phyloP scores from a whole-genome alignment of 2,113 vertebrate genomes.

The Fregata magnificens region DNA sequence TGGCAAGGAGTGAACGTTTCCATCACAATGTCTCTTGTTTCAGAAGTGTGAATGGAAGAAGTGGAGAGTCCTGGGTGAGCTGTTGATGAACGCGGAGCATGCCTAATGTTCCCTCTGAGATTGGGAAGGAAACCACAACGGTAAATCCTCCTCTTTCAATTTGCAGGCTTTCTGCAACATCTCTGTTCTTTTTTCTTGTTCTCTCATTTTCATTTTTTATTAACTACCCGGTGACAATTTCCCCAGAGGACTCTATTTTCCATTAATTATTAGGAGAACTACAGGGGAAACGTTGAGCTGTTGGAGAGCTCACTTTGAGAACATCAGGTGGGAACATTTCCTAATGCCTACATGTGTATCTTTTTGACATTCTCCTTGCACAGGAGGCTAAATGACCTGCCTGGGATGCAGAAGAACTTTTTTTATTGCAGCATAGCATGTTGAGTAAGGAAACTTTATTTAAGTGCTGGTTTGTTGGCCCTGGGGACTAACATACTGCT shows the following conservation, averaged over 20 bases:
- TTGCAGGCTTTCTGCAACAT: conserved; percentile 8
- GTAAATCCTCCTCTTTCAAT: background rate
- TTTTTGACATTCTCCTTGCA: conserved; percentile 10
- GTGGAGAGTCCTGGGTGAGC: background rate
- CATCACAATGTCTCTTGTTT: conserved; percentile 11
- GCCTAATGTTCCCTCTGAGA: background rate
- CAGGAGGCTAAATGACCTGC: background rate
- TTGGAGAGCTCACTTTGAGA: conserved; percentile 14
- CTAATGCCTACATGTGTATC: background rate
- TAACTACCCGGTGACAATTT: conserved; percentile 50
- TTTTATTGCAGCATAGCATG: background rate
- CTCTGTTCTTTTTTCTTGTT: background rate
- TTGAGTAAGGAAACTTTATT: conserved; percentile 19
- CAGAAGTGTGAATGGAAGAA: conserved; percentile 30
- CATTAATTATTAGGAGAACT: conserved; percentile 46
- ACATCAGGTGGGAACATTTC: background rate
- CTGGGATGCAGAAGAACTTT: background rate
- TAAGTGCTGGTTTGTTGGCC: background rate
- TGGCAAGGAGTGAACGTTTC: background rate
- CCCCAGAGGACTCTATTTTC: conserved; percentile 1
- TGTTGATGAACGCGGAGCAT: background rate
- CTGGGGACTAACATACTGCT: conserved; percentile 5
- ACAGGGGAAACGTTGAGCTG: background rate
- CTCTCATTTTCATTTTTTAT: conserved; percentile 40
- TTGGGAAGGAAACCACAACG: background rate